Conservation (phyloP, 1,140 invertebrate genomes). For the Bombus sibiricus region DNA sequence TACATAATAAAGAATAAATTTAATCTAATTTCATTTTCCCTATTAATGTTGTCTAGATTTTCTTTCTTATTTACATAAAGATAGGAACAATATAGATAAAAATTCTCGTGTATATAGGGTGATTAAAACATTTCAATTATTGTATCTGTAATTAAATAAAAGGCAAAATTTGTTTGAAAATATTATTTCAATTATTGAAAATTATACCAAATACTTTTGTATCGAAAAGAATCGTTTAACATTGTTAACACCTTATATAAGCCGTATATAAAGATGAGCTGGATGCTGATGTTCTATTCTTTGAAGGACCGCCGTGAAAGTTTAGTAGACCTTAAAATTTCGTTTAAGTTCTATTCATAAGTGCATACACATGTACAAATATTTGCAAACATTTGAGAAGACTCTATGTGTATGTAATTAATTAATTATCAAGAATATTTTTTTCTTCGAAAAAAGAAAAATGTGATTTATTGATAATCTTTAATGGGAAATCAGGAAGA, state of each 20-base stretch:
- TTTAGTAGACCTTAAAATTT: slow-evolving; percentile 1
- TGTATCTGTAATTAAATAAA: neutral
- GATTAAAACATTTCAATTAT: neutral
- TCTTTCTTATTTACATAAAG: neutral
- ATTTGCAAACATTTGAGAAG: neutral
- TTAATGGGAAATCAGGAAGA: neutral
- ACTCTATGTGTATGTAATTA: neutral
- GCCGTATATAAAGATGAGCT: slow-evolving; percentile 44
- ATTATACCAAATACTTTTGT: neutral
- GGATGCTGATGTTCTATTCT: slow-evolving; percentile 45
- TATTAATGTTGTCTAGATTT: neutral
- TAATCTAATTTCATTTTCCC: neutral
- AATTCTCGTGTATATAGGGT: neutral
- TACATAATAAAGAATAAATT: neutral
- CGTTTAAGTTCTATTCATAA: neutral
- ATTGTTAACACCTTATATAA: slow-evolving; percentile 19
- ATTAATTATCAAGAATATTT: neutral
- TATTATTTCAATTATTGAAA: neutral
- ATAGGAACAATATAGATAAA: neutral
- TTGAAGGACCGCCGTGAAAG: slow-evolving; percentile 24
- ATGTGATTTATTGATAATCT: slow-evolving; percentile 7
- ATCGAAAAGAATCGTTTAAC: neutral
- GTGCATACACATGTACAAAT: neutral
- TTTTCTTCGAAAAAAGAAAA: neutral
- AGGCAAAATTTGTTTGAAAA: neutral